phyloP scores from a whole-genome alignment of 23 tunicate genomes.

The Clavelina lepadiformis region DNA sequence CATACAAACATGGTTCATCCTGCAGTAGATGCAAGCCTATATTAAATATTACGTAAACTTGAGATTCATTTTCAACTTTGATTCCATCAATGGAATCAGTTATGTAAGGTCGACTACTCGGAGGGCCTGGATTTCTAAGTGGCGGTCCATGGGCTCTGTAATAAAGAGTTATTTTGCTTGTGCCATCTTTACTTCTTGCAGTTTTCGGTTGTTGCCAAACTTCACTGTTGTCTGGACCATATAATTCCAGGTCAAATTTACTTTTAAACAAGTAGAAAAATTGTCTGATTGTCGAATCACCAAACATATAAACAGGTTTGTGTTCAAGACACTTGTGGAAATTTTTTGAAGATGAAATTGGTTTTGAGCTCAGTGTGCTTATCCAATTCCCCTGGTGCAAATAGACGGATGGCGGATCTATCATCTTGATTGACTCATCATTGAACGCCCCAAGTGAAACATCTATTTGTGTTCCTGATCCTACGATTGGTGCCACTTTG shows the following conservation, averaged over 20 bases:
- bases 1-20: constrained; percentile 21
- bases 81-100: constrained; percentile 16
- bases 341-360: no score
- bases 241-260: background rate
- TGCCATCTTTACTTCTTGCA: no score
- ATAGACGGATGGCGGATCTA: no score
- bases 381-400: no score
- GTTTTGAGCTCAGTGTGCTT: no score
- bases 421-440: no score
- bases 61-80: constrained; percentile 1
- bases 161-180: constrained; percentile 3
- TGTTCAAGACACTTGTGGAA: no score
- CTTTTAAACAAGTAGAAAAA: constrained; percentile 2
- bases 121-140: constrained; percentile 50
- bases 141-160: constrained; percentile 63
- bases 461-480: no score
- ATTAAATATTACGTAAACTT: constrained; percentile 29
- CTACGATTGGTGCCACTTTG: no score
- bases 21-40: constrained; percentile 34
- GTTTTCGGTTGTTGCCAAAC: constrained; percentile 21
- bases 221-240: background rate
- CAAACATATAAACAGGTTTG: constrained; percentile 35
- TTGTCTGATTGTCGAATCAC: constrained; percentile 66
- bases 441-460: no score
- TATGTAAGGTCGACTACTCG: constrained; percentile 30